Base-by-base conservation (phyloP, 2,888 invertebrate genomes). In the Netelia fuscicornis region DNA sequence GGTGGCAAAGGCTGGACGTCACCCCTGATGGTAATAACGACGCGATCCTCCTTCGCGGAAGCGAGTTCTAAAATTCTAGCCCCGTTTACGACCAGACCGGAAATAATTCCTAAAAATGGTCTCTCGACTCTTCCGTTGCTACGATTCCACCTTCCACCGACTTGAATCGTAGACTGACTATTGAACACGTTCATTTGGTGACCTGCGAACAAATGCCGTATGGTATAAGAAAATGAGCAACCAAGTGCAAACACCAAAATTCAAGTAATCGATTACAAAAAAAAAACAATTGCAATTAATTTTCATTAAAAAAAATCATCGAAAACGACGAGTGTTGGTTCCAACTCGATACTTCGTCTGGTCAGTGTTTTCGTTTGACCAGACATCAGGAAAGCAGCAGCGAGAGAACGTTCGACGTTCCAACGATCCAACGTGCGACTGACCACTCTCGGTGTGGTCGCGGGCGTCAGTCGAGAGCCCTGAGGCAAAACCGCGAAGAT, bases 31-130 rank as follows among this genome's bases (percentile, higher is more conserved):
- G 96, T 96, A 54, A 87, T 84, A n/a, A 88, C 86, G 0, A 97
- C 96, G 76, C 97, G 95, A 0, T 97, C 95, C 92, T 98, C 98
- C 56, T 97, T 97, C 70, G 97, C 97, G 0, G 98, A 97, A 0
- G 98, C 97, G 92, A 97, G 94, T 93, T 99, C 98, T 86, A 99
- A 94, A 23, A 98, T 96, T 68, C 98, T 94, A 81, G 97, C 95
- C 6, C 98, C 97, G 92, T 98, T 98, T 79, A 98, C 97, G 13
- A 98, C 98, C 10, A 98, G 94, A 0, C 99, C 99, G 2, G 98
- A 97, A 80, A 98, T 95, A 44, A 98, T 97, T 0, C 99, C 99
- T 81, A 96, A 95, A 94, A 98, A 98, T 1, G 98, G 96, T 58
- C 97, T 95, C 90, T 97, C 97, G 70, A 97, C 96, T 86, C 95